Evolutionary conservation across 2,888 invertebrate genomes (phyloP).

Genomic region (Drosophila ezoana): DNA sequence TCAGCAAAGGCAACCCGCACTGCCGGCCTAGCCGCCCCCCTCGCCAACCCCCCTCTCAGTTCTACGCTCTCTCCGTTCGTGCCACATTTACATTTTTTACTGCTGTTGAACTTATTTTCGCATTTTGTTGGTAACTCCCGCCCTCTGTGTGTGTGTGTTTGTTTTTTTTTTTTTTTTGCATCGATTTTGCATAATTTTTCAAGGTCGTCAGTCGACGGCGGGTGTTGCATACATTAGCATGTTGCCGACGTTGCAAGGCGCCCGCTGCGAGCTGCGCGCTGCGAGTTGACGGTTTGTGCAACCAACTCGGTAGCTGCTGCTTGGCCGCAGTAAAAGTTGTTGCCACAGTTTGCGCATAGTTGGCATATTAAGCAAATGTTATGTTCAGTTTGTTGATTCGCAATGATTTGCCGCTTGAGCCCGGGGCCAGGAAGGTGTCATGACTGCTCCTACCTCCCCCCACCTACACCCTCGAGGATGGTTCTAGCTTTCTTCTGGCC

Average conservation of each 20-base stretch:
- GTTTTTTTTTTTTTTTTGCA: slow-evolving; percentile 72
- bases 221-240: slow-evolving; percentile 82
- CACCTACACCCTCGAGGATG: slow-evolving; percentile 6
- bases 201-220: slow-evolving; percentile 80
- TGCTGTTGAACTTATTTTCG: slow-evolving; percentile 76
- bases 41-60: not conserved
- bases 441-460: not conserved
- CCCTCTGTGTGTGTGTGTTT: slow-evolving; percentile 45
- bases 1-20: slow-evolving; percentile 18
- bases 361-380: slow-evolving; percentile 67
- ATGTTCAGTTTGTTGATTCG: slow-evolving; percentile 56
- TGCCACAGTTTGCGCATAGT: slow-evolving; percentile 74
- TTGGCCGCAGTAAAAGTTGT: slow-evolving; percentile 61
- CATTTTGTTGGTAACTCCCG: slow-evolving; percentile 67
- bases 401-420: slow-evolving; percentile 49
- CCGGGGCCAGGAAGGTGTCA: slow-evolving; percentile 22
- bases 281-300: slow-evolving; percentile 60
- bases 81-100: slow-evolving; percentile 79
- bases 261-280: slow-evolving; percentile 37
- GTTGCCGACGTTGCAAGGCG: slow-evolving; percentile 73
- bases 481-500: too few relatives aligned
- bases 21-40: slow-evolving; percentile 1
- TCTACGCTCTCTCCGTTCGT: slow-evolving; percentile 59
- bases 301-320: slow-evolving; percentile 39
- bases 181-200: slow-evolving; percentile 84